Percentiles rank a stretch among this genome's conserved stretches.
These are phyloP conservation scores for Acleris holmiana DNA, from an alignment of 2,888 invertebrate genomes.

Conservation along the genomic window DNA sequence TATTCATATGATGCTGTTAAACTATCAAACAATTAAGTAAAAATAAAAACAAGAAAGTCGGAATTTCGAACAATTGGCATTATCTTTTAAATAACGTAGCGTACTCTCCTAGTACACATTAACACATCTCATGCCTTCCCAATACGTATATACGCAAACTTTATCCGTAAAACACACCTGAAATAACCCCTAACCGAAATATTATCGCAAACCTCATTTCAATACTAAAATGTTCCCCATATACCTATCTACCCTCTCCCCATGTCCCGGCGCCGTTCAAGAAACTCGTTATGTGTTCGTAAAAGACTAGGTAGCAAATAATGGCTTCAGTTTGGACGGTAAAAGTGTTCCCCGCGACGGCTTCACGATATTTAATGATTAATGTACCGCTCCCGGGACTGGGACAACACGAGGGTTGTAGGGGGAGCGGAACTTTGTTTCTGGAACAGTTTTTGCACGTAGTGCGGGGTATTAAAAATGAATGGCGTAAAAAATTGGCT, in stretches of 20 bases:
- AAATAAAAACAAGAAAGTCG: too few species aligned
- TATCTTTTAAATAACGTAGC: too few species aligned
- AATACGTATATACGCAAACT: background rate
- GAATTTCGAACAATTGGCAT: too few species aligned
- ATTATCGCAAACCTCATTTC: conserved; percentile 6
- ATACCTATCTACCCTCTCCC: conserved; percentile 10
- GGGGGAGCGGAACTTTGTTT: conserved; percentile 22
- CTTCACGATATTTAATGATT: conserved; percentile 34
- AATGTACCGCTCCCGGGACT: conserved; percentile 26
- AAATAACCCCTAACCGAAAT: conserved; percentile 10
- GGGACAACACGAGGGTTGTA: conserved; percentile 17
- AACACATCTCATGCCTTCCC: background rate
- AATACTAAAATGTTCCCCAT: conserved; percentile 18
- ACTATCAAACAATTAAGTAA: too few species aligned
- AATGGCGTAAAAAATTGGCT: too few species aligned
- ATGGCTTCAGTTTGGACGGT: conserved; percentile 33
- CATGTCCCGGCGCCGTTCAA: conserved; percentile 23
- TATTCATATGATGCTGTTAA: too few species aligned
- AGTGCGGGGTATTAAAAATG: background rate
- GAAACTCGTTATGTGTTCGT: conserved; percentile 31
- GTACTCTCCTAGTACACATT: too few species aligned
- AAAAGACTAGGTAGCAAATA: conserved; percentile 25
- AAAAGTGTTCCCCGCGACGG: conserved; percentile 30
- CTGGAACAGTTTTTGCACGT: conserved; percentile 2
- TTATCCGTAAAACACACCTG: background rate